These are phyloP conservation scores for Perizoma affinitatum DNA, from an alignment of 2,888 invertebrate species.

Conservation along the genomic window DNA sequence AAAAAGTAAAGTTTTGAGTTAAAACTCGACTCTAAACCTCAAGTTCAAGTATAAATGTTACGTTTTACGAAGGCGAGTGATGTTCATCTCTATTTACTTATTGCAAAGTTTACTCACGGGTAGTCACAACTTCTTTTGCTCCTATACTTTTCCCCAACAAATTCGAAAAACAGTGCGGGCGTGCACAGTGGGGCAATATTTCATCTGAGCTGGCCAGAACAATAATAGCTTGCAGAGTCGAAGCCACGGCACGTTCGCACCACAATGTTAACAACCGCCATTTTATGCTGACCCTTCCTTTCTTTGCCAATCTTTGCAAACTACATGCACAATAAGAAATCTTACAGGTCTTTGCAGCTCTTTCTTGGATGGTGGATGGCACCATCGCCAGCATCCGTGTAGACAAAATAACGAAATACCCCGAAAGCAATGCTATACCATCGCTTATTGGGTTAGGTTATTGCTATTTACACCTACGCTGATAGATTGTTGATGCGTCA, in stretches of 20 bases:
- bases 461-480: slow-evolving; percentile 74
- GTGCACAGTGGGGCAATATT: slow-evolving; percentile 82
- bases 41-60: too few relatives aligned
- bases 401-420: slow-evolving; percentile 83
- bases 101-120: slow-evolving; percentile 68
- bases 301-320: slow-evolving; percentile 47
- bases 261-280: slow-evolving; percentile 76
- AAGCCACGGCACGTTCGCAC: slow-evolving; percentile 82
- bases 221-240: slow-evolving; percentile 80
- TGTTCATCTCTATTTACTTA: slow-evolving; percentile 20
- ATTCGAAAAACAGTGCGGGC: slow-evolving; percentile 78
- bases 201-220: slow-evolving; percentile 82
- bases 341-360: slow-evolving; percentile 49
- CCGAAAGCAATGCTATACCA: slow-evolving; percentile 80
- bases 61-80: not conserved
- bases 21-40: too few relatives aligned
- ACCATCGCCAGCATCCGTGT: slow-evolving; percentile 80
- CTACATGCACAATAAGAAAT: slow-evolving; percentile 42
- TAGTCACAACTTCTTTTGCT: slow-evolving; percentile 67
- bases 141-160: slow-evolving; percentile 75
- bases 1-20: too few relatives aligned
- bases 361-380: slow-evolving; percentile 54
- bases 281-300: slow-evolving; percentile 52
- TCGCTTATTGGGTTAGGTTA: slow-evolving; percentile 82
- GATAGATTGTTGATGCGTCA: slow-evolving; percentile 74